Evolutionary conservation across 1,140 invertebrate genomes (phyloP), one percentile per base, ranked within the genome.

Genomic region (Pseudachorutes palmiensis): DNA sequence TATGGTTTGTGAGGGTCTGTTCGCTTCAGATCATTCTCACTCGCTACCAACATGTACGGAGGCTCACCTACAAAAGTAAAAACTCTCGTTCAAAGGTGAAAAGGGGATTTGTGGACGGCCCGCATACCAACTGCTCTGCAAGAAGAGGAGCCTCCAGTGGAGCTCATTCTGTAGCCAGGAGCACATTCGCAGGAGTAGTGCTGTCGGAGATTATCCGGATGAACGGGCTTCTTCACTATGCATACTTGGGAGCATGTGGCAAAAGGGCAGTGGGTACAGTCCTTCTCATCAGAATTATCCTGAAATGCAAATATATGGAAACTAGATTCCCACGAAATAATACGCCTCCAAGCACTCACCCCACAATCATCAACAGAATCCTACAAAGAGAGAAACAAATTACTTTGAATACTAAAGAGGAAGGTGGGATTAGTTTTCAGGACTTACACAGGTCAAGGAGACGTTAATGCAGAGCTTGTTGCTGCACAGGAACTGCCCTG

Each of bases 241-340:
- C 89, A 92, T 12, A 86, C 80, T 74, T 92, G 89, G 32, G 88
- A 87, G 75, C 89, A 92, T 33, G 82, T 79, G 26, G 84, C 84
- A 79, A 88, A 89, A 65, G 80, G 78, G 76, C 87, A 89, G 19
- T 78, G 73, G 24, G 74, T 75, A 59, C 67, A 68, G n/a, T 72
- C 51, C 14, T 30, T 55, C 55, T 66, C 73, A 62, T 66, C 68
- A 14, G 45, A 70, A 66, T 70, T 57, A 55, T 68, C 58, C 29
- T 82, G 32, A 28, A 58, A 33, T 65, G 5, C 12, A 55, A 55
- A 55, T 16, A 55, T 55, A 14, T 55, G 5, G 12, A 55, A 24
- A 55, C 5, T 16, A 55, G 51, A 22, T 24, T 55, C 24, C 24
- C 12, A 16, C 24, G 24, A 16, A 16, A n/a, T n/a, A n/a, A n/a